Conservation (phyloP, 2,888 invertebrate genomes). For the Nomada ferruginata region DNA sequence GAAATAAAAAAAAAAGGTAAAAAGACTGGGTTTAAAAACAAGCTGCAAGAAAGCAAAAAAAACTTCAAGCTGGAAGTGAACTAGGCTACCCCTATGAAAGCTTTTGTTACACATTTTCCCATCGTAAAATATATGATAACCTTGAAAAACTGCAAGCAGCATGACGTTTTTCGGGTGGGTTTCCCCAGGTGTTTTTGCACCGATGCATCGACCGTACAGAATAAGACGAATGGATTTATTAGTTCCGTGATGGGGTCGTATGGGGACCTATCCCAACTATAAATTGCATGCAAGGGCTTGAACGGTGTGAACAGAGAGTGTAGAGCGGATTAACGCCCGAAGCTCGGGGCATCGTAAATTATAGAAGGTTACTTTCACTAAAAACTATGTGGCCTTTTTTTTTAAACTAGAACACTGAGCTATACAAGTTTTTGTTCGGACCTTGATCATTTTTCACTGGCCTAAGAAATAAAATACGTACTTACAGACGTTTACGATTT, state of each 20-base stretch:
- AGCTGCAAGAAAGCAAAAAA: no score
- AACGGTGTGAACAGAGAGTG: slow-evolving; percentile 1
- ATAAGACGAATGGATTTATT: slow-evolving; percentile 54
- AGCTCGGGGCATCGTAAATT: slow-evolving; percentile 2
- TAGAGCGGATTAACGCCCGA: slow-evolving; percentile 19
- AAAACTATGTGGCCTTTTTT: background rate
- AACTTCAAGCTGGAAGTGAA: no score
- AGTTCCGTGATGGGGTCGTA: slow-evolving; percentile 30
- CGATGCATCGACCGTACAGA: slow-evolving; percentile 21
- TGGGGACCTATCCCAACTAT: background rate
- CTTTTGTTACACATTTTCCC: background rate
- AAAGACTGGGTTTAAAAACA: no score
- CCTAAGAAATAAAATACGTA: no score
- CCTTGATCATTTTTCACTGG: background rate
- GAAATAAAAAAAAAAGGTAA: no score
- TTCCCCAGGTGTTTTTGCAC: slow-evolving; percentile 35
- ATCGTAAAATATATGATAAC: slow-evolving; percentile 61
- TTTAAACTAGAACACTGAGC: background rate
- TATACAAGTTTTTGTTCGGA: background rate
- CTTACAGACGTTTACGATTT: no score
- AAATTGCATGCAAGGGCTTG: slow-evolving; percentile 10
- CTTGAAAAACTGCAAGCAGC: slow-evolving; percentile 64
- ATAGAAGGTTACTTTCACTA: background rate
- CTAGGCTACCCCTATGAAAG: no score
- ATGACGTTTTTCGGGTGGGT: slow-evolving; percentile 30